Evolutionary conservation across 2,113 vertebrate genomes (phyloP), one percentile per base, ranked within the genome.

Genomic region (Tragulus kanchil): DNA sequence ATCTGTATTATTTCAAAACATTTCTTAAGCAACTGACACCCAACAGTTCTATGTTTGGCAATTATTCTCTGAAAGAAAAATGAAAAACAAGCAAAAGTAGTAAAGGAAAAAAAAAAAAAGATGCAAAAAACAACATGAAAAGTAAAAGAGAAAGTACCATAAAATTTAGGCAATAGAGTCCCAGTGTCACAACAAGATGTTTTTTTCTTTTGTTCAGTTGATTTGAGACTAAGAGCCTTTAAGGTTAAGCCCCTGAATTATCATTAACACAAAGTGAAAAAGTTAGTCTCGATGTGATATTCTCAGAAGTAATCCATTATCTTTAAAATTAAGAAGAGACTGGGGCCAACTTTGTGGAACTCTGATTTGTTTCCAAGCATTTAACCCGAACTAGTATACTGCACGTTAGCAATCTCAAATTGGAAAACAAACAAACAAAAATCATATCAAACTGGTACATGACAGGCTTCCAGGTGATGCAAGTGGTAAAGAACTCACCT

Each of bases 341-440:
- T 4, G 9, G 23, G 31, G 21, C 26, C 50, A 79, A 42, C 10
- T 42, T 48, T 23, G 8, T 25, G 23, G 84, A 90, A 86, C 42
- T 92, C 45, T 79, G 54, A 12, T 54, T 96, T 88, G 23, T 94
- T 92, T 94, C 23, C 10, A 79, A 93, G 52, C 13, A 69, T 87
- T 93, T 93, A 75, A 81, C 5, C 15, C 16, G 54, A 45, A 42
- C 3, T 4, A 7, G n/a, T 42, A 31, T 0, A 78, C 4, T 50
- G 26, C 5, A 81, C 48, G 4, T 75, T 23, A 85, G 54, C 3
- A 14, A 86, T 89, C 64, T 95, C 50, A 62, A 77, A 83, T 2
- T 54, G 19, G 11, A 65, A 19, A 94, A 65, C 17, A 77, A 69
- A 52, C 6, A 75, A 85, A 65, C 3, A 95, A 84, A 71, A 36